These are phyloP conservation scores for Hypomesus transpacificus DNA, from an alignment of 2,113 vertebrate species.

Conservation along the genomic window DNA sequence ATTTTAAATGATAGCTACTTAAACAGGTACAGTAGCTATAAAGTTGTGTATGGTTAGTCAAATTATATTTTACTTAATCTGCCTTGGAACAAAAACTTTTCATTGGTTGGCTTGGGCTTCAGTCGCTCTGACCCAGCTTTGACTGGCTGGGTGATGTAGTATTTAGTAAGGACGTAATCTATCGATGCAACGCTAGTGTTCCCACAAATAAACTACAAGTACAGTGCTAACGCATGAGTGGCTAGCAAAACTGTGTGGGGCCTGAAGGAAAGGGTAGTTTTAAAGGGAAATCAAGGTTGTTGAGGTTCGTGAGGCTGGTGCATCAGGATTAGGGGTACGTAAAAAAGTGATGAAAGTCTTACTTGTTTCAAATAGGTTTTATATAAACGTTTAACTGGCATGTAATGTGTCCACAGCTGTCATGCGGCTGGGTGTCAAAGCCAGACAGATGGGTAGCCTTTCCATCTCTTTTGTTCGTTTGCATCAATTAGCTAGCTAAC, in stretches of 20 bases:
- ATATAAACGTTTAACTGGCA: too few species aligned
- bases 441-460: background rate
- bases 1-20: too few species aligned
- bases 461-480: conserved; percentile 4
- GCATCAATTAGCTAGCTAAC: conserved; percentile 42
- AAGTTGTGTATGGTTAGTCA: too few species aligned
- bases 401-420: background rate
- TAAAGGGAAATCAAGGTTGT: conserved; percentile 73
- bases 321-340: conserved; percentile 56
- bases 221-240: conserved; percentile 13
- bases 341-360: background rate
- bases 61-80: background rate
- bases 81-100: conserved; percentile 3
- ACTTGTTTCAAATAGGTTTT: background rate
- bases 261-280: conserved; percentile 48
- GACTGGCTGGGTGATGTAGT: conserved; percentile 38
- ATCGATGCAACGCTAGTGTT: background rate
- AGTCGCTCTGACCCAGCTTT: background rate
- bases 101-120: background rate
- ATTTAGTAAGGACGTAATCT: background rate
- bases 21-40: too few species aligned
- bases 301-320: conserved; percentile 48
- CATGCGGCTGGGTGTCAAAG: background rate
- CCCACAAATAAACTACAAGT: conserved; percentile 37
- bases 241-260: background rate